Conservation (phyloP, 2,797 vertebrate species). For the Monodelphis domestica region DNA sequence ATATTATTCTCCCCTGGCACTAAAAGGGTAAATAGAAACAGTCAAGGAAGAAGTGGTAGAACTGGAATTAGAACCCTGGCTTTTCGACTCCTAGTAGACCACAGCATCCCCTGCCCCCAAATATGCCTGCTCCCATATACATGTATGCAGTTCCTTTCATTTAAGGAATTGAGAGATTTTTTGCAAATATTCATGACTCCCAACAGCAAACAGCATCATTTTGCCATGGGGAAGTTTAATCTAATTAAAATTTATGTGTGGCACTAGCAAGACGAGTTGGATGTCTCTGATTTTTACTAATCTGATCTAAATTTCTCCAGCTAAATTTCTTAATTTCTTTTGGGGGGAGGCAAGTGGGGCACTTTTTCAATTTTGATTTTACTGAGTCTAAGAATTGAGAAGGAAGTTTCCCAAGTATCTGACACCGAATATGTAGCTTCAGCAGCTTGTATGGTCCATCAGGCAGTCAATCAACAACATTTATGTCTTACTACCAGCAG, state of each 20-base stretch:
- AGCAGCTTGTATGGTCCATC: slow-evolving; percentile 30
- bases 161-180: background rate
- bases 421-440: background rate
- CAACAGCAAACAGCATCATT: accelerated
- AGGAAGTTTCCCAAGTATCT: slow-evolving; percentile 2
- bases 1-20: background rate
- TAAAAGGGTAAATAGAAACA: background rate
- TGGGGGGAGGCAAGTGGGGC: background rate
- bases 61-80: background rate
- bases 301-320: background rate
- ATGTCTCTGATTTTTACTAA: background rate
- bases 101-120: background rate
- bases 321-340: slow-evolving; percentile 14
- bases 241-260: background rate
- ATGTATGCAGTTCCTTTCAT: background rate
- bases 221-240: background rate
- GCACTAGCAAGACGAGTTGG: background rate
- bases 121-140: background rate
- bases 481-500: slow-evolving; percentile 11
- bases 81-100: background rate
- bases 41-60: background rate
- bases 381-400: slow-evolving; percentile 31
- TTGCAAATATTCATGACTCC: too few relatives aligned
- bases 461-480: slow-evolving; percentile 35
- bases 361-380: slow-evolving; percentile 9